These are phyloP conservation scores for Scaptomyza graminum DNA, from an alignment of 1,140 invertebrate species.

Conservation along the genomic window DNA sequence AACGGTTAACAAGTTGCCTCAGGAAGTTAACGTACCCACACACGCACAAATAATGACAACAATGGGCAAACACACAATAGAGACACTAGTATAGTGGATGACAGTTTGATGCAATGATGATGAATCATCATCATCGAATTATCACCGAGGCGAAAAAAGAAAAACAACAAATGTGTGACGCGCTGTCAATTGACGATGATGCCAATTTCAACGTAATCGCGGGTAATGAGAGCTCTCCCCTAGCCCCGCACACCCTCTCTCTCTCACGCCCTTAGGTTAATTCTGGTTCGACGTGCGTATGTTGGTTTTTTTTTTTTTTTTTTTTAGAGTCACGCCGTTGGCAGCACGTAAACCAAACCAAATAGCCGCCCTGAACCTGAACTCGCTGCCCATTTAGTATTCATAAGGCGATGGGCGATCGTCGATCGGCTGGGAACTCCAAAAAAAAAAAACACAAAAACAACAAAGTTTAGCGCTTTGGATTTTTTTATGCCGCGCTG, in stretches of 20 bases:
- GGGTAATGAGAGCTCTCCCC: slow-evolving; percentile 3
- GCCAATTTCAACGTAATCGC: slow-evolving; percentile 14
- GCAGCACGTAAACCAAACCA: slow-evolving; percentile 61
- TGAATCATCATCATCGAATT: slow-evolving; percentile 39
- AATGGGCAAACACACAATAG: slow-evolving; percentile 17
- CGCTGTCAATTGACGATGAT: slow-evolving; percentile 13
- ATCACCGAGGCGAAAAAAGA: not conserved
- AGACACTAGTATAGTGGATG: not conserved
- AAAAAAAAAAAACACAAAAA: not conserved
- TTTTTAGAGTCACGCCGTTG: slow-evolving; percentile 4
- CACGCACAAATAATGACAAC: not conserved
- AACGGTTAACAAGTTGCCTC: not conserved
- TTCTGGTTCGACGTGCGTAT: slow-evolving; percentile 5
- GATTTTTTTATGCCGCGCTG: slow-evolving; percentile 11
- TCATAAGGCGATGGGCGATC: slow-evolving; percentile 28
- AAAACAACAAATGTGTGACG: slow-evolving; percentile 15
- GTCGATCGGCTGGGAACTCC: slow-evolving; percentile 45
- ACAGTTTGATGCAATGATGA: slow-evolving; percentile 19
- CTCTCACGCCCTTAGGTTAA: not conserved
- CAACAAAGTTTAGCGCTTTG: slow-evolving; percentile 9
- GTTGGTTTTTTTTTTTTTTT: not conserved
- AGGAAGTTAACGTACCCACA: not conserved
- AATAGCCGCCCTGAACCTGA: slow-evolving; percentile 50
- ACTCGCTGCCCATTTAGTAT: slow-evolving; percentile 52
- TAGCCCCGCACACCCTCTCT: no score